These are phyloP conservation scores for Helleia helle DNA, from an alignment of 2,888 invertebrate species.

Conservation along the genomic window DNA sequence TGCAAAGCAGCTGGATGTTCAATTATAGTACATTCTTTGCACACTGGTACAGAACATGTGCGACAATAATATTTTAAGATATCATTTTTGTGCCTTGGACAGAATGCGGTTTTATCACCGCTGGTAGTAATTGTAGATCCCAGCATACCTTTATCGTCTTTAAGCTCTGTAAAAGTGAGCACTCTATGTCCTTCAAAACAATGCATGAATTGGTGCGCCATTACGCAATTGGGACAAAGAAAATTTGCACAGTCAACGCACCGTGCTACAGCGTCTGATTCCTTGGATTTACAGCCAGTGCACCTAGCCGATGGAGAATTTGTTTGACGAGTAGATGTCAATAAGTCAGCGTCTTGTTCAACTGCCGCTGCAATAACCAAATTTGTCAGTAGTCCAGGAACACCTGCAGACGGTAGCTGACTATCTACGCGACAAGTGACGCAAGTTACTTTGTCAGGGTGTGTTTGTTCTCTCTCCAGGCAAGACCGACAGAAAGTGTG, in stretches of 20 bases:
- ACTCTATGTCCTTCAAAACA: constrained; percentile 98
- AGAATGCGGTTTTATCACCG: constrained; percentile 80
- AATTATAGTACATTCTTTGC: constrained; percentile 93
- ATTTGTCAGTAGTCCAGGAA: constrained; percentile 79
- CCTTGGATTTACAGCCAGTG: constrained; percentile 97
- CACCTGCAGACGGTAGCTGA: constrained; percentile 68
- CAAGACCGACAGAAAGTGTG: constrained; percentile 90
- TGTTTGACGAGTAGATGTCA: constrained; percentile 57
- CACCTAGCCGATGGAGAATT: constrained; percentile 79
- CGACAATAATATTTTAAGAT: constrained; percentile 95
- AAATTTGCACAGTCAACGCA: constrained; percentile 97
- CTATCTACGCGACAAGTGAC: constrained; percentile 77
- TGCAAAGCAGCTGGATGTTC: constrained; percentile 90
- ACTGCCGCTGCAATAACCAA: constrained; percentile 72
- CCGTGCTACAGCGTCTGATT: constrained; percentile 94
- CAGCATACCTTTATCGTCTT: constrained; percentile 74
- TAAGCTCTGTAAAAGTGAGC: constrained; percentile 78
- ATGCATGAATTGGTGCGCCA: constrained; percentile 99
- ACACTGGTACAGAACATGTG: constrained; percentile 93
- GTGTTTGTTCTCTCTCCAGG: constrained; percentile 81
- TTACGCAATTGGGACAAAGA: constrained; percentile 97
- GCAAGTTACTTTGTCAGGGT: constrained; percentile 83
- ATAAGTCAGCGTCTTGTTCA: constrained; percentile 69
- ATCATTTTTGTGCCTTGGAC: constrained; percentile 92
- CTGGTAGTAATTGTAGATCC: constrained; percentile 69